A percentile compares a stretch with the other conserved stretches of the same genome.
Evolutionary conservation across 2,797 vertebrate genomes (phyloP).

Genomic region (Propithecus perrieri): DNA sequence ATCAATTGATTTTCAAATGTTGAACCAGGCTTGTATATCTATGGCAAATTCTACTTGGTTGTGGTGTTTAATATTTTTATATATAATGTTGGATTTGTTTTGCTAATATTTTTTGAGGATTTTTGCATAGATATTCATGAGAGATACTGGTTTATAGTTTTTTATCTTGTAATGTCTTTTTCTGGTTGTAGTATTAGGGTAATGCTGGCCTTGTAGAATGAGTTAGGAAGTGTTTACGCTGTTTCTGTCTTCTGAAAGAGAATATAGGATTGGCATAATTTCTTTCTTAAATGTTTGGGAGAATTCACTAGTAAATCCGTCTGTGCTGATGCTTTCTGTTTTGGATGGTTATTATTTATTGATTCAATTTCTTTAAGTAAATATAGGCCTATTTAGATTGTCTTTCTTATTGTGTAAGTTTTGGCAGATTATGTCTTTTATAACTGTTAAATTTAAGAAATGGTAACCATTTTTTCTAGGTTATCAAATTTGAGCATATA

Average conservation of each 20-base stretch:
- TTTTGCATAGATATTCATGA: neutral
- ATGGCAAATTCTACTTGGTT: neutral
- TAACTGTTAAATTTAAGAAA: neutral
- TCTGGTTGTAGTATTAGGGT: neutral
- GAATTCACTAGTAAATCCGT: neutral
- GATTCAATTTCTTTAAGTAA: neutral
- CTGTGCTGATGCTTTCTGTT: neutral
- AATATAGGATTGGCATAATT: neutral
- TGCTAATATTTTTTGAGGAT: neutral
- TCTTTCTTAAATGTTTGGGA: neutral
- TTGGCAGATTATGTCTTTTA: neutral
- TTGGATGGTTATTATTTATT: neutral
- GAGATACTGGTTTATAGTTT: neutral
- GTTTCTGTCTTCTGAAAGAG: neutral
- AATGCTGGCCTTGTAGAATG: neutral
- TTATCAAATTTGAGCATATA: neutral
- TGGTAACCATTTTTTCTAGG: neutral
- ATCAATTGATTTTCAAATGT: neutral
- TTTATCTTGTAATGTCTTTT: neutral
- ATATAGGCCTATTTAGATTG: neutral
- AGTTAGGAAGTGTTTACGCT: neutral
- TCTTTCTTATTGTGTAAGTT: neutral
- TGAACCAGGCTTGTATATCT: neutral
- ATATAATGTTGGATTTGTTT: neutral
- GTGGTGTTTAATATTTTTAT: neutral